These are phyloP conservation scores for Cossypha polioptera DNA, from an alignment of 2,797 vertebrate genomes.

Conservation along the genomic window DNA sequence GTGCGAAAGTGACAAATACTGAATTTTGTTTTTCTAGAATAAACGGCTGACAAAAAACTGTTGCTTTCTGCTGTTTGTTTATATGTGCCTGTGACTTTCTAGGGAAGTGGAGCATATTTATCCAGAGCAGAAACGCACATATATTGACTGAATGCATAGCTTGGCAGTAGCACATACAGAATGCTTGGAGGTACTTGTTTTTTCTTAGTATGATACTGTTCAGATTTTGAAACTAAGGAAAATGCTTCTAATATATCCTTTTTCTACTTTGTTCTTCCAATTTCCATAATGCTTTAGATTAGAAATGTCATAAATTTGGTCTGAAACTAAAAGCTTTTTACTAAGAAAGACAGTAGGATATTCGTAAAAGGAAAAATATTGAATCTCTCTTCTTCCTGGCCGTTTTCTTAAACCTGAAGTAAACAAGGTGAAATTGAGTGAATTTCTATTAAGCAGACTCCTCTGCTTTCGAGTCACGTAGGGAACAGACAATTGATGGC, in stretches of 20 bases:
- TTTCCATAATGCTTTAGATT: not conserved
- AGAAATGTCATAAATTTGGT: not conserved
- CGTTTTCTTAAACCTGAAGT: not conserved
- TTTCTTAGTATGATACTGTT: not conserved
- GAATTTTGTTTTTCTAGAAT: not conserved
- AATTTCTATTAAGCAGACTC: conserved; percentile 45
- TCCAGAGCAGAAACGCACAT: not conserved
- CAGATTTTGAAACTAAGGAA: not conserved
- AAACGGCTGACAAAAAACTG: not conserved
- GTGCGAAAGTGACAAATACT: fast-evolving
- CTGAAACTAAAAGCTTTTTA: not conserved
- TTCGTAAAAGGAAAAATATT: not conserved
- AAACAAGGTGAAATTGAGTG: conserved; percentile 34
- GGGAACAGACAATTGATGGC: conserved; percentile 52
- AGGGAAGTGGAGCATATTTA: fast-evolving
- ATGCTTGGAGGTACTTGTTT: not conserved
- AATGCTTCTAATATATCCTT: not conserved
- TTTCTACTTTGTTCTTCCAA: not conserved
- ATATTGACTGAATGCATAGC: not conserved
- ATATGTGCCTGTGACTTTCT: not conserved
- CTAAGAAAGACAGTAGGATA: not conserved
- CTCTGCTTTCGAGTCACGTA: conserved; percentile 31
- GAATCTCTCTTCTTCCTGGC: not conserved
- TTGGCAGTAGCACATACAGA: not conserved
- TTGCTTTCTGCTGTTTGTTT: not conserved